These are phyloP conservation scores for Cryptotermes secundus DNA, from an alignment of 1,140 invertebrate genomes.

Conservation along the genomic window DNA sequence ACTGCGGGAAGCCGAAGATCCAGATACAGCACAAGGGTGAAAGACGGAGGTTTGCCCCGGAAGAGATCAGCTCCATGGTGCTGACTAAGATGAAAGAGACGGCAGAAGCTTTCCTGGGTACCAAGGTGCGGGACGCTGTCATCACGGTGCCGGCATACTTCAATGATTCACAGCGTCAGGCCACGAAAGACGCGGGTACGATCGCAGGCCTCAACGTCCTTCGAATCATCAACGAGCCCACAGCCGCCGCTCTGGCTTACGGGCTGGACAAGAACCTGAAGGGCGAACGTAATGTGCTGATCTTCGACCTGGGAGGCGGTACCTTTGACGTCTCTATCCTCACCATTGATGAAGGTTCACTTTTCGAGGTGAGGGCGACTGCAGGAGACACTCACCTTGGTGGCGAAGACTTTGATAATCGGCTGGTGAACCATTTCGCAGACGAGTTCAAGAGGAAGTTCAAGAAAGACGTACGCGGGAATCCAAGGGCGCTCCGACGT, in stretches of 20 bases:
- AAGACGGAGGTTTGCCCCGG: slow-evolving; percentile 73
- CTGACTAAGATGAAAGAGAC: slow-evolving; percentile 76
- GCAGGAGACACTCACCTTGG: slow-evolving; percentile 97
- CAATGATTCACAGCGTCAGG: slow-evolving; percentile 68
- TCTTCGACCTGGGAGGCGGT: slow-evolving; percentile 96
- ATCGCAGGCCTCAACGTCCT: slow-evolving; percentile 78
- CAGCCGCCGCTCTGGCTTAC: slow-evolving; percentile 80
- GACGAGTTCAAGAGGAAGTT: slow-evolving; percentile 97
- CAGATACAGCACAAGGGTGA: slow-evolving; percentile 75
- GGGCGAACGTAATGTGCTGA: slow-evolving; percentile 80
- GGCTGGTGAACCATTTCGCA: slow-evolving; percentile 94
- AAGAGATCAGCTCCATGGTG: slow-evolving; percentile 88
- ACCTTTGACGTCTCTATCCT: slow-evolving; percentile 97
- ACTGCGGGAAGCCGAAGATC: slow-evolving; percentile 73
- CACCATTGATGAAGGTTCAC: slow-evolving; percentile 87
- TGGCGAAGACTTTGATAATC: slow-evolving; percentile 96
- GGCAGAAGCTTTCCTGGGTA: slow-evolving; percentile 57
- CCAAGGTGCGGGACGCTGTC: slow-evolving; percentile 55
- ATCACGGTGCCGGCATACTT: slow-evolving; percentile 73
- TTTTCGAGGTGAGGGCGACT: slow-evolving; percentile 95
- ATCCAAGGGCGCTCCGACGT: slow-evolving; percentile 90
- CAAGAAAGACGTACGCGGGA: slow-evolving; percentile 88
- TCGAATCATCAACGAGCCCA: slow-evolving; percentile 77
- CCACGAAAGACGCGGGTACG: slow-evolving; percentile 72
- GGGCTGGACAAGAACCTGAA: slow-evolving; percentile 80